Base-by-base conservation (phyloP, 1,140 invertebrate species). In the Camponotus floridanus region DNA sequence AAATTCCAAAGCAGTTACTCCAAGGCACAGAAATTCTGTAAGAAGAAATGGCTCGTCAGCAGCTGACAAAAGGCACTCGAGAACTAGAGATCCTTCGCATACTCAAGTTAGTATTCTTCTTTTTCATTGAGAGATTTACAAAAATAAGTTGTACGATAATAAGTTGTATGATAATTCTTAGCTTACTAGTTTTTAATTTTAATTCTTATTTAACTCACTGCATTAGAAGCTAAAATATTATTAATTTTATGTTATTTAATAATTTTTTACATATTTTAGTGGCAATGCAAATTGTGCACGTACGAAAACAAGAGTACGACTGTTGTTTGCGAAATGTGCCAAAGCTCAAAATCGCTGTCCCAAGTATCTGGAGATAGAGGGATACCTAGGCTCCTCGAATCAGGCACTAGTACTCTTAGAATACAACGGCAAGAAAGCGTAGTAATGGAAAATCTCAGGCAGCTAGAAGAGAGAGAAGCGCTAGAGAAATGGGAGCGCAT, bases 401-500 rank as follows among this genome's bases (percentile, higher is more conserved):
- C 94, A 1, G 88, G 95, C 42, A 94, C 93, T n/a, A 95, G 91
- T 87, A 94, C 94, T 26, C 88, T 94, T n/a, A 91, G 92, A 73
- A 94, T 93, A 92, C 93, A 94, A 64, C 95, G 96, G 18, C 96
- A 96, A 85, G 97, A 98, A 91, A 98, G 97, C 91, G 97, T 97
- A 31, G 96, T 98, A 9, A 98, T 98, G 97, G 98, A 98, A 92
- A 97, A 98, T 85, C 94, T 98, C 33, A 95, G 98, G 2, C 95
- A 97, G 83, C 95, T 97, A 26, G 98, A 98, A 92, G 98, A 98
- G 94, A 96, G 96, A 78, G 97, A 98, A 92, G 98, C 98, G 2
- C 95, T 97, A 90, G 97, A 97, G 88, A 97, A 98, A 87, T 98
- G 98, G 98, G 96, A 98, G 90, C 96, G 97, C 89, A 98, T 98